Evolutionary conservation across 2,888 invertebrate genomes (phyloP).

Genomic region (Zootermopsis nevadensis): DNA sequence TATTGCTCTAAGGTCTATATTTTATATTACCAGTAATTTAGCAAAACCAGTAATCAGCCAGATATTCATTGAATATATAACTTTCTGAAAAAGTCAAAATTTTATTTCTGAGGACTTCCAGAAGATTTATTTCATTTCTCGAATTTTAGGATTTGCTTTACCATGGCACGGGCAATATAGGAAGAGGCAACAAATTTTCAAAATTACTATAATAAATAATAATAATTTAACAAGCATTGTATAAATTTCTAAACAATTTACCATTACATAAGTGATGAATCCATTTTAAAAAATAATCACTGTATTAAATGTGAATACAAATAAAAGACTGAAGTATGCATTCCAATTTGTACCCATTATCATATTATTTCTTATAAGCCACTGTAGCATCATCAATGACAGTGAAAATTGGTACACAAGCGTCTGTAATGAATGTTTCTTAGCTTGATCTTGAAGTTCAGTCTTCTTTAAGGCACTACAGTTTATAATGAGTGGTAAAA

Average conservation of each 20-base stretch:
- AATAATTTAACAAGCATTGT: neutral
- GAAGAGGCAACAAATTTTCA: neutral
- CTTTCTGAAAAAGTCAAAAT: no score
- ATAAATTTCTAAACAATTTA: slow-evolving; percentile 3
- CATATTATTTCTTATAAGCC: neutral
- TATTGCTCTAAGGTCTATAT: no score
- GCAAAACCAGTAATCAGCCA: no score
- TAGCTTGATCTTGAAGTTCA: neutral
- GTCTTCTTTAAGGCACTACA: neutral
- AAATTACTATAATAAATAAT: neutral
- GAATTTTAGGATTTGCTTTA: no score
- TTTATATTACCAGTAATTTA: no score
- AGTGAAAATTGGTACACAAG: neutral
- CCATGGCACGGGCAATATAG: no score
- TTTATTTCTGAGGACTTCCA: no score
- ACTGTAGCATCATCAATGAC: neutral
- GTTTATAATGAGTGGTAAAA: neutral
- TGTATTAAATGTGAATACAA: neutral
- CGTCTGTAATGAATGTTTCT: neutral
- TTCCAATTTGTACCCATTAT: neutral
- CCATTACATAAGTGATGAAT: neutral
- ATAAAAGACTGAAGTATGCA: neutral
- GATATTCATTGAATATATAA: no score
- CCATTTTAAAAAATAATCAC: neutral
- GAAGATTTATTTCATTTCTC: no score